Percentiles rank a stretch among this genome's conserved stretches.
These are phyloP conservation scores for Polydrusus cervinus DNA, from an alignment of 2,888 invertebrate species.

Conservation along the genomic window DNA sequence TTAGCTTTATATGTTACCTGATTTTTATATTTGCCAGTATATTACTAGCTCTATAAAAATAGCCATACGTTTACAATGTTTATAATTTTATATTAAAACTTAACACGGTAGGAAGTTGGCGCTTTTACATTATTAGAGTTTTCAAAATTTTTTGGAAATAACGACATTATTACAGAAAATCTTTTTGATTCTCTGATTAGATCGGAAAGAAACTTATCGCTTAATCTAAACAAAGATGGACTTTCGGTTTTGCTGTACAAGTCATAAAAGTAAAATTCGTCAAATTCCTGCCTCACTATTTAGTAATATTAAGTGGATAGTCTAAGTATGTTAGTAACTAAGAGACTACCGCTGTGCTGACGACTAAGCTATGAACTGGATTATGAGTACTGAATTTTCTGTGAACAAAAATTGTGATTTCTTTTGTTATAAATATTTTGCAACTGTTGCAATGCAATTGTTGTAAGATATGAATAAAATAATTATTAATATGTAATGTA, in stretches of 20 bases:
- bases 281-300: too few relatives aligned
- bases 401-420: slow-evolving; percentile 30
- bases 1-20: slow-evolving; percentile 13
- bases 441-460: slow-evolving; percentile 6
- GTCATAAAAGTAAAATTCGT: too few relatives aligned
- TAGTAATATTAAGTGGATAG: neutral
- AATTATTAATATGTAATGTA: neutral
- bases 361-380: slow-evolving; percentile 24
- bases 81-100: neutral
- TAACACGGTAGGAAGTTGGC: neutral
- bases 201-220: too few relatives aligned
- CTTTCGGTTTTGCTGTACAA: too few relatives aligned
- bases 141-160: too few relatives aligned
- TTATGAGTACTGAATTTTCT: slow-evolving; percentile 16
- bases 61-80: neutral
- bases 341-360: slow-evolving; percentile 2
- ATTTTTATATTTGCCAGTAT: slow-evolving; percentile 10
- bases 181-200: too few relatives aligned
- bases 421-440: slow-evolving; percentile 19
- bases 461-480: slow-evolving; percentile 25
- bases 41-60: slow-evolving; percentile 4
- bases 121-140: too few relatives aligned
- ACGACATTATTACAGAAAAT: too few relatives aligned
- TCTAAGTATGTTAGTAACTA: neutral
- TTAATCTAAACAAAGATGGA: too few relatives aligned